Evolutionary conservation across 2,113 vertebrate genomes (phyloP).

Genomic region (Desmodus rotundus): DNA sequence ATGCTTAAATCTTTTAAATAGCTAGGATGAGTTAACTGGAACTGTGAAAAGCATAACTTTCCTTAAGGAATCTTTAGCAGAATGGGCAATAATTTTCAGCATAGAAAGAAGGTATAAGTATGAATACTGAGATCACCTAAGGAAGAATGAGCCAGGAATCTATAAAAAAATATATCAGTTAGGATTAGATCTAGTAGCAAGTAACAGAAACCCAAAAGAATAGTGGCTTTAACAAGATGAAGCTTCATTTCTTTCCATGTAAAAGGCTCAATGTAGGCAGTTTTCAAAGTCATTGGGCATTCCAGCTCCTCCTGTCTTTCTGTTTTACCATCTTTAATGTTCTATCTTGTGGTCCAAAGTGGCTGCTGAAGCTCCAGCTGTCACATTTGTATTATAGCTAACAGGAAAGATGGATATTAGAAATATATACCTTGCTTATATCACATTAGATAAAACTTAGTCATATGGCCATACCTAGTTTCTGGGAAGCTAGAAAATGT

Average conservation of each 20-base stretch:
- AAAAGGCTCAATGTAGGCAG: not conserved
- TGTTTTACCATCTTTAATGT: not conserved
- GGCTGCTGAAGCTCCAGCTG: not conserved
- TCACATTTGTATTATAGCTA: not conserved
- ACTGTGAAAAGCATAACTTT: not conserved
- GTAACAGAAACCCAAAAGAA: conserved; percentile 9
- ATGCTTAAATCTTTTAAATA: conserved; percentile 19
- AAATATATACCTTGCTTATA: not conserved
- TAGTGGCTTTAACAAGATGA: not conserved
- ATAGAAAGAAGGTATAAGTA: not conserved
- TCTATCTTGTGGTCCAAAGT: not conserved
- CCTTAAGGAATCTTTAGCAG: not conserved
- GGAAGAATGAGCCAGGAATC: not conserved
- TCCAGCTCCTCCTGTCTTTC: not conserved
- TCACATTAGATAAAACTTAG: not conserved
- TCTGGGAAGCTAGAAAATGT: not conserved
- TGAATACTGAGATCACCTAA: not conserved
- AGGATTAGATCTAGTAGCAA: not conserved
- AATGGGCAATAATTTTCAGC: not conserved
- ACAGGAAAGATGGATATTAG: not conserved
- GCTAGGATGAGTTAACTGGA: not conserved
- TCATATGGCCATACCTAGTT: not conserved
- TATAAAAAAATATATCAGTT: not conserved
- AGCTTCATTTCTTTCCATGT: conserved; percentile 8
- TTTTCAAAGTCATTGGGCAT: not conserved